These are phyloP conservation scores for Palythoa grandis DNA, from an alignment of 92 coral and sea anemone genomes.

Conservation along the genomic window DNA sequence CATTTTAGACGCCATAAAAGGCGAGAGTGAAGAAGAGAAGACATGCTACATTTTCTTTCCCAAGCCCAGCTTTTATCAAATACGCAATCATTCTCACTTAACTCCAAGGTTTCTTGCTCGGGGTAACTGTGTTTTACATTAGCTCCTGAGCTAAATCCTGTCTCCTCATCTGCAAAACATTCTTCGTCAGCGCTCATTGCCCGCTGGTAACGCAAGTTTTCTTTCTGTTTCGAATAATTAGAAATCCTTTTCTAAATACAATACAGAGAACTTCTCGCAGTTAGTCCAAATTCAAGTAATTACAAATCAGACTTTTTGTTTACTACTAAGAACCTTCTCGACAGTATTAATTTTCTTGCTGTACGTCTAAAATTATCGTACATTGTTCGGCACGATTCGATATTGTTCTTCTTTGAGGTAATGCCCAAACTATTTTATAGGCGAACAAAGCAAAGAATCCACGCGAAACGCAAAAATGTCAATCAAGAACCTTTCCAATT, in stretches of 20 bases:
- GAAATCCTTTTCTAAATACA: background rate
- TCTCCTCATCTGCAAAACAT: conserved; percentile 39
- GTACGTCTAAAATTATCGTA: background rate
- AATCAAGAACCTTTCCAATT: background rate
- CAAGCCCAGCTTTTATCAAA: conserved; percentile 45
- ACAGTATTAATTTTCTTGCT: background rate
- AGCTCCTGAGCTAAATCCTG: conserved; percentile 21
- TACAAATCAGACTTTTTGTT: background rate
- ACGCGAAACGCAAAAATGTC: background rate
- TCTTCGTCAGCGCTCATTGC: conserved; percentile 27
- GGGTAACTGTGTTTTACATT: conserved; percentile 5
- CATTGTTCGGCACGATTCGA: background rate
- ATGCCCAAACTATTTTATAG: background rate
- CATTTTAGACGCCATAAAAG: conserved; percentile 18
- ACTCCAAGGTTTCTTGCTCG: background rate
- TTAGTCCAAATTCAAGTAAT: background rate
- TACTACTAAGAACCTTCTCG: background rate
- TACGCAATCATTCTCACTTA: conserved; percentile 28
- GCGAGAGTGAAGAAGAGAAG: conserved; percentile 34
- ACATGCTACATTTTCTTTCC: conserved; percentile 38
- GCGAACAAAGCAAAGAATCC: background rate
- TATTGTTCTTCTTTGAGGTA: background rate
- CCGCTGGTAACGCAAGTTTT: background rate
- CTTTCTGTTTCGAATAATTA: background rate
- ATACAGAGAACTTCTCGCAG: background rate